A percentile compares a stretch with the other conserved stretches of the same genome.
phyloP scores from a whole-genome alignment of 2,797 vertebrate species.

The Galaxias olidus region DNA sequence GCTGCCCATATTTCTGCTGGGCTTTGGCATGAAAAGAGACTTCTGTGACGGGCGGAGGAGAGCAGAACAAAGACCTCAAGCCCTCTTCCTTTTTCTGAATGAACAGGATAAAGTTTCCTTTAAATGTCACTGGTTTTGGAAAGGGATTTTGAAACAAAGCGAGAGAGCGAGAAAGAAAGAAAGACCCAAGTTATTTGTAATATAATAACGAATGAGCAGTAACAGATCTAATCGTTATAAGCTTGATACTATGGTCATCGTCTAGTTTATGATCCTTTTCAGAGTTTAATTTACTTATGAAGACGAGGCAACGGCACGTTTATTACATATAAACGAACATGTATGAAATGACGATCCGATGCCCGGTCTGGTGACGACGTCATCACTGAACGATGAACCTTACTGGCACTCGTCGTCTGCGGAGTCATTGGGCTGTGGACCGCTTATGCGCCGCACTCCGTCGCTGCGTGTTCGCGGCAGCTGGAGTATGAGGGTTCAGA shows the following conservation, averaged over 20 bases:
- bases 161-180: neutral
- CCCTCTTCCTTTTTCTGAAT: neutral
- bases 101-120: constrained; percentile 24
- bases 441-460: no score
- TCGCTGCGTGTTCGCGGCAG: no score
- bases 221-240: no score
- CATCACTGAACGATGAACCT: no score
- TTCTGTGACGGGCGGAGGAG: constrained; percentile 24
- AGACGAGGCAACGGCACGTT: no score
- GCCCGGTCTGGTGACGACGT: no score
- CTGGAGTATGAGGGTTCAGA: neutral
- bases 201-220: no score
- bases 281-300: no score
- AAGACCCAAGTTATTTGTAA: neutral
- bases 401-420: neutral
- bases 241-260: no score
- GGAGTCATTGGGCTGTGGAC: constrained; percentile 3
- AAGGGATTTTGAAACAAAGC: neutral
- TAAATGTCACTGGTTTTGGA: constrained; percentile 2
- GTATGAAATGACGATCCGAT: no score
- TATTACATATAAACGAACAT: no score
- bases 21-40: constrained; percentile 29
- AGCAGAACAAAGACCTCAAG: constrained; percentile 12
- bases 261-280: no score
- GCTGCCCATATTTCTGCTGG: constrained; percentile 13